phyloP scores from a whole-genome alignment of 2,113 vertebrate genomes.

The Calonectris borealis region DNA sequence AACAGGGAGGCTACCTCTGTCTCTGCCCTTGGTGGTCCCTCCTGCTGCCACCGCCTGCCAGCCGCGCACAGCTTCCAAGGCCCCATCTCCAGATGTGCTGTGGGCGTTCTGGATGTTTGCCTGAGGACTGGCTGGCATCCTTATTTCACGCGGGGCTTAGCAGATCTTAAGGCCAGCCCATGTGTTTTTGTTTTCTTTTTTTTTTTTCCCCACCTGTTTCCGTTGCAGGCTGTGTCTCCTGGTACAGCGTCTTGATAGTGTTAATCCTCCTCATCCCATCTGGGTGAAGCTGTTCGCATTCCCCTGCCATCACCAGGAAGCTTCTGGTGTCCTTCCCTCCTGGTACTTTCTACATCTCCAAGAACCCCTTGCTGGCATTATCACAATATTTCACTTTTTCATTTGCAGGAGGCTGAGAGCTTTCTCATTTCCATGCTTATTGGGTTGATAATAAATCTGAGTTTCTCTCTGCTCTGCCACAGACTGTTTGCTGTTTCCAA shows the following conservation, averaged over 20 bases:
- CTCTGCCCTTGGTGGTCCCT: neutral
- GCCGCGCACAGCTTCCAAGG: neutral
- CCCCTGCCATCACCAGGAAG: neutral
- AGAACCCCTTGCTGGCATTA: neutral
- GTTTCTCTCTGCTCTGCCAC: conserved; percentile 3
- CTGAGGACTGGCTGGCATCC: neutral
- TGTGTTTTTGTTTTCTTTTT: neutral
- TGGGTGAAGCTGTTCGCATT: neutral
- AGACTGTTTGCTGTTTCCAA: conserved; percentile 31
- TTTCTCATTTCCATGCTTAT: conserved; percentile 10
- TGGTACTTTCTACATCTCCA: neutral
- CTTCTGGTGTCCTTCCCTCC: neutral
- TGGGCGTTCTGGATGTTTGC: neutral
- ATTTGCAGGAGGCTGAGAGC: neutral
- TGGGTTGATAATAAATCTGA: neutral
- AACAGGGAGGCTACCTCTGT: neutral
- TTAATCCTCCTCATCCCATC: neutral
- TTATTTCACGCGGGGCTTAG: neutral
- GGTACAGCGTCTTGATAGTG: neutral
- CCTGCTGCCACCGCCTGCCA: neutral
- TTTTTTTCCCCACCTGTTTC: neutral
- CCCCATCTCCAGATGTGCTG: neutral
- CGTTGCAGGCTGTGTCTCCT: neutral
- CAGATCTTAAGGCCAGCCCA: neutral
- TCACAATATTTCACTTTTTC: neutral